Base-by-base conservation (phyloP, 2,888 invertebrate genomes). In the Chrysopilus asiliformis region DNA sequence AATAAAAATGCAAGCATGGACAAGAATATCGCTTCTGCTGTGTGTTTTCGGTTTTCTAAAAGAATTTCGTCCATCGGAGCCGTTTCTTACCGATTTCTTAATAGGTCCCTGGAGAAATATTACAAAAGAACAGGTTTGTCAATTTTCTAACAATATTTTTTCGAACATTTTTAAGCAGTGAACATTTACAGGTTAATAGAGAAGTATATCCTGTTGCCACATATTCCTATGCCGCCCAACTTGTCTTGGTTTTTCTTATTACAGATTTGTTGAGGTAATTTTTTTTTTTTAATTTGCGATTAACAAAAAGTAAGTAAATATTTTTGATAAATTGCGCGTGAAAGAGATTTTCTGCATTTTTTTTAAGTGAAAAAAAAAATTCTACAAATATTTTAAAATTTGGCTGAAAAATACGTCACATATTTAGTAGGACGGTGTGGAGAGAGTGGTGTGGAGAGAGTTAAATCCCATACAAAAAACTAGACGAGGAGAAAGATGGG, bases 171-270 rank as follows among this genome's bases (percentile, higher is more conserved):
- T n/a, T n/a, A n/a, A n/a, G n/a, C n/a, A n/a, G n/a, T n/a, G n/a
- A n/a, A n/a, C n/a, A n/a, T n/a, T n/a, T n/a, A n/a, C n/a, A 83
- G 67, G 71, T 87, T 3, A 78, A 73, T 47, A 74, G 80, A 51
- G 74, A 86, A 45, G 78, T 93, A 2, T 93, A 83, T 63, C 93
- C 93, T 2, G 68, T 73, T 19, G 82, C 80, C 47, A 91, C 89
- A 0, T 94, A 94, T 59, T 79, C 85, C 1, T 84, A 86, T 58
- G 65, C 90, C 49, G 70, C 74, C 1, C 76, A 79, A 39, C 65
- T 85, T 20, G 66, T 89, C 28, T 51, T 86, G 5, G 74, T 87
- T 6, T 89, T 91, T 58, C 66, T 91, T 19, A 67, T 90, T 34
- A 90, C 90, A 0, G 90, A 89, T 62, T 75, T 84, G 47, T 55